Evolutionary conservation across 2,797 vertebrate species (phyloP), one percentile per base, ranked within the genome.

Genomic region (Poeciliopsis turneri): DNA sequence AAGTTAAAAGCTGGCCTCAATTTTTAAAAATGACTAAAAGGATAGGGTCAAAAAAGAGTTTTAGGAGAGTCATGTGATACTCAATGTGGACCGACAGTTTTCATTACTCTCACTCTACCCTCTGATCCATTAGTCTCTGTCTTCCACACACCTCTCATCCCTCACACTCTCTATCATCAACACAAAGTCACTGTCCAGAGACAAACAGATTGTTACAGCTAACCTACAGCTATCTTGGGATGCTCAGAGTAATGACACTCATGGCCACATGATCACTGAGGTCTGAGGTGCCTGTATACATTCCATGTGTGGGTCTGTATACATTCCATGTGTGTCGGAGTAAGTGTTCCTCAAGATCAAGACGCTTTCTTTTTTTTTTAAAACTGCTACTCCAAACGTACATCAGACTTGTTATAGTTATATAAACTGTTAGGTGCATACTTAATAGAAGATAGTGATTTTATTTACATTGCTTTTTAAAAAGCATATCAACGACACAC

Each of bases 231-330:
- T 88, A 93, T 87, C 87, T 86, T 84, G 83, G 91, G 90, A 90
- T 81, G 84, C 89, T 87, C 79, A 89, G 87, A 90, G 88, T 87
- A 92, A 93, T 93, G 93, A 92, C 92, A 94, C 87, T 87, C 86
- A 83, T 74, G 90, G 89, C 81, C 90, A 90, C 84, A 85, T 94
- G 83, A 93, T 90, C 89, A 89, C 86, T 83, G 79, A 84, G 81
- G 87, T 90, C 87, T 69, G 78, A 59, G 69, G 74, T 41, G 84
- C 64, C 68, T 77, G 69, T 78, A 55, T 57, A 59, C 20, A 36
- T 30, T 47, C 46, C 36, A 74, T 77, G 53, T 59, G 45, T 51
- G 69, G 74, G 84, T 59, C 68, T 77, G 69, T 78, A 55, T 57
- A 59, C 20, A 28, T 30, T 47, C 46, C 36, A 74, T 77, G 53